Conservation (phyloP, 2,888 invertebrate species). For the Urechis unicinctus region DNA sequence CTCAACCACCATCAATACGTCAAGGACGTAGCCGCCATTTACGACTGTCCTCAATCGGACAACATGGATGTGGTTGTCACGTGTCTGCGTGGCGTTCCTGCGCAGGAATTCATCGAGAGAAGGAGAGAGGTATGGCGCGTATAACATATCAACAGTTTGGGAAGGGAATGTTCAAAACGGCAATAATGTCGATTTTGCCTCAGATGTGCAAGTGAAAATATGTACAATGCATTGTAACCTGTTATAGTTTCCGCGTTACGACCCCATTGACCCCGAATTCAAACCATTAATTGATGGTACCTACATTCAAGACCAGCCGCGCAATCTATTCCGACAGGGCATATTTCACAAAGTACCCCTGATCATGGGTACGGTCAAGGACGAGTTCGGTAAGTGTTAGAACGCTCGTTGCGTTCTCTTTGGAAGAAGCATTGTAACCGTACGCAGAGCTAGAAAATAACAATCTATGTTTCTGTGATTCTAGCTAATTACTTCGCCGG, state of each 20-base stretch:
- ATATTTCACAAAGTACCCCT: constrained; percentile 17
- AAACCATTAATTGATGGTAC: constrained; percentile 19
- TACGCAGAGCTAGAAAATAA: too few relatives aligned
- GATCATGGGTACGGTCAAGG: constrained; percentile 19
- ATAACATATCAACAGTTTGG: background rate
- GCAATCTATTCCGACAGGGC: constrained; percentile 13
- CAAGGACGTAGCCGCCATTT: constrained; percentile 14
- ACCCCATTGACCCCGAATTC: constrained; percentile 24
- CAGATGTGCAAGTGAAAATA: background rate
- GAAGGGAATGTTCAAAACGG: background rate
- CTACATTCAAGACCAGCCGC: constrained; percentile 11
- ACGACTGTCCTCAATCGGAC: constrained; percentile 9
- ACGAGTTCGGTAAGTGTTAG: constrained; percentile 20
- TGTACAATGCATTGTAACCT: background rate
- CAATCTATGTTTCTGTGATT: background rate
- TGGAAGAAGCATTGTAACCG: too few relatives aligned
- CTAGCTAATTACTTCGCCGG: constrained; percentile 20
- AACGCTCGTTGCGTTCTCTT: background rate
- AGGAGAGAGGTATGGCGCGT: constrained; percentile 9
- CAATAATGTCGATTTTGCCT: background rate
- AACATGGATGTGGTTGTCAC: constrained; percentile 6
- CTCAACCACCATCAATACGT: constrained; percentile 16
- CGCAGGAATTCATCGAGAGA: constrained; percentile 12
- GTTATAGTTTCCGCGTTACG: constrained; percentile 20
- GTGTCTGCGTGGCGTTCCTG: constrained; percentile 14